A percentile compares a stretch with the other conserved stretches of the same genome.
Evolutionary conservation across 2,113 vertebrate species (phyloP).

Genomic region (Trogon surrucura): DNA sequence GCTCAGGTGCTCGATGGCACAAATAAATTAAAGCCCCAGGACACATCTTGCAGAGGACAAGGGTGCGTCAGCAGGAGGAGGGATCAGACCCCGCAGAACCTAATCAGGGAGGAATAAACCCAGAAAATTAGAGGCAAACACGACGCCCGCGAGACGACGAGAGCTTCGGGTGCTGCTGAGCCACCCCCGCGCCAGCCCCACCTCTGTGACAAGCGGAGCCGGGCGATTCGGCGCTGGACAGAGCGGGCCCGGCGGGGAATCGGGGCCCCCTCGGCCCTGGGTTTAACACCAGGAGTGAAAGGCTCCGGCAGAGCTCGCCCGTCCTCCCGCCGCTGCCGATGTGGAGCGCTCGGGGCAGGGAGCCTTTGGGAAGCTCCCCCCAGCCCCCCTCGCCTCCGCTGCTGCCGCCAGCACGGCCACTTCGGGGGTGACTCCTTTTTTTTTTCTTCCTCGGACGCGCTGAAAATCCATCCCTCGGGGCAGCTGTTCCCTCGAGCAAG

Average conservation of each 20-base stretch:
- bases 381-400: not conserved
- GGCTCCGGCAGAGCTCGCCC: fast-evolving
- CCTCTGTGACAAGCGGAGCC: no score
- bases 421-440: not conserved
- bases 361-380: not conserved
- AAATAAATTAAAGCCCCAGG: not conserved
- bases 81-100: not conserved
- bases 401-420: not conserved
- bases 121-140: fast-evolving
- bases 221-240: fast-evolving
- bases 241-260: fast-evolving
- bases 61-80: fast-evolving
- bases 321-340: not conserved
- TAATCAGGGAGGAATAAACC: not conserved
- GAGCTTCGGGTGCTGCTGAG: not conserved
- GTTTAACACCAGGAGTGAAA: no score
- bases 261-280: fast-evolving
- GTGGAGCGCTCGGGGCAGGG: not conserved
- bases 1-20: not conserved
- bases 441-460: not conserved
- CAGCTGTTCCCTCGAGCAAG: not conserved
- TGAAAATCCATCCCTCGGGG: not conserved
- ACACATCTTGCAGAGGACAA: not conserved
- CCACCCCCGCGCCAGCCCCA: not conserved
- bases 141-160: fast-evolving